These are phyloP conservation scores for Colinus virginianus DNA, from an alignment of 2,113 vertebrate species.

Conservation along the genomic window DNA sequence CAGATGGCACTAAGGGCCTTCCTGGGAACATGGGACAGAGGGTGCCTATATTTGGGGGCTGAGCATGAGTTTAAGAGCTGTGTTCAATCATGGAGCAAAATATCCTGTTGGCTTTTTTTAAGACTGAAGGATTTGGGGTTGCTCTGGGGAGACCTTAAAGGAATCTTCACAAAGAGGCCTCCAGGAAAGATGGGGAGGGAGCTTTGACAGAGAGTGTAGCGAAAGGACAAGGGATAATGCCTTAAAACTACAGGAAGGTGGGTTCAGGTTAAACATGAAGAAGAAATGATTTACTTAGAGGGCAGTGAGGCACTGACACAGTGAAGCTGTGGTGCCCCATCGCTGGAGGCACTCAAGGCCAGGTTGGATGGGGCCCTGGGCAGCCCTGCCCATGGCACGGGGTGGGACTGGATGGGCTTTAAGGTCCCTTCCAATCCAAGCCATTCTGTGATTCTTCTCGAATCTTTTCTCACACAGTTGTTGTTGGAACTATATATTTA, in stretches of 20 bases:
- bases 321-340: background rate
- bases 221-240: background rate
- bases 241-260: background rate
- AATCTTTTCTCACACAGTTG: background rate
- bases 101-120: background rate
- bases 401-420: background rate
- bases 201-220: background rate
- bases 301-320: background rate
- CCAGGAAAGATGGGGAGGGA: background rate
- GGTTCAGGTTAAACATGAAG: background rate
- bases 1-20: background rate
- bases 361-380: background rate
- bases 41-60: background rate
- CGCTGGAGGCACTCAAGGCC: background rate
- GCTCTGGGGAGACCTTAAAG: background rate
- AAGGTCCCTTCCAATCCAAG: background rate
- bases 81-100: background rate
- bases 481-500: background rate
- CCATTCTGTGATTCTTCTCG: background rate
- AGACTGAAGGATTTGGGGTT: background rate
- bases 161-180: background rate
- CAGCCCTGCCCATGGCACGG: background rate
- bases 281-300: background rate
- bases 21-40: background rate
- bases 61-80: background rate